Base-by-base conservation (phyloP, 2,113 vertebrate genomes). In the Halichoeres trimaculatus region DNA sequence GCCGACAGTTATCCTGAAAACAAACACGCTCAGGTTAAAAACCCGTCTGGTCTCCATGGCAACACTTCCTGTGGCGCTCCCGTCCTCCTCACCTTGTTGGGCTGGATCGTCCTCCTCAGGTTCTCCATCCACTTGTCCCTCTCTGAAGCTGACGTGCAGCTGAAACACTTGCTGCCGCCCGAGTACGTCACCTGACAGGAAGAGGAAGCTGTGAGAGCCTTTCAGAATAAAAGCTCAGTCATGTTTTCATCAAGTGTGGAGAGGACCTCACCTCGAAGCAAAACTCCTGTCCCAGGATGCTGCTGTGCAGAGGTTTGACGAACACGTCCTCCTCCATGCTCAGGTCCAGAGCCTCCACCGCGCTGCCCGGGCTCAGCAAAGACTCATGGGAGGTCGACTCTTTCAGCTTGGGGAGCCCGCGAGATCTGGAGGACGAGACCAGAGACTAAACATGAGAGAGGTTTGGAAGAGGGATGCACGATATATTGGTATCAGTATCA, bases 111-210 rank as follows among this genome's bases (percentile, higher is more conserved):
- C 62, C 97, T 94, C 54, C 95, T 93, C 80, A 99, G 94, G 91
- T 99, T 99, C 89, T 99, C 97, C 96, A 99, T 98, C 98, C 98
- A 99, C 89, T 96, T 97, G 93, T 99, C 98, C 91, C 97, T 95
- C 88, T 99, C 97, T n/a, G 96, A 95, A 13, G 96, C 95, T 0
- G 98, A 99, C 1, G 94, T 93, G 83, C 97, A 98, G 89, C 96
- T 97, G 92, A 99, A 99, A 72, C 96, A 99, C 91, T 99, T 99
- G 90, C 94, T 99, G 85, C 97, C 96, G 3, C 96, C 96, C 6
- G 97, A 93, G 74, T 95, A 98, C 2, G 96, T 96, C 83, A 99
- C 97, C 98, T 99, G 92, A 35, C 34, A 0, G 17, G 52, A 17
- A 47, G 58, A 38, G 47, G 22, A 24, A 0, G 17, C n/a, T 41